Percentiles rank a stretch among this genome's conserved stretches.
phyloP scores from a whole-genome alignment of 2,888 invertebrate genomes.

The Pteria penguin region DNA sequence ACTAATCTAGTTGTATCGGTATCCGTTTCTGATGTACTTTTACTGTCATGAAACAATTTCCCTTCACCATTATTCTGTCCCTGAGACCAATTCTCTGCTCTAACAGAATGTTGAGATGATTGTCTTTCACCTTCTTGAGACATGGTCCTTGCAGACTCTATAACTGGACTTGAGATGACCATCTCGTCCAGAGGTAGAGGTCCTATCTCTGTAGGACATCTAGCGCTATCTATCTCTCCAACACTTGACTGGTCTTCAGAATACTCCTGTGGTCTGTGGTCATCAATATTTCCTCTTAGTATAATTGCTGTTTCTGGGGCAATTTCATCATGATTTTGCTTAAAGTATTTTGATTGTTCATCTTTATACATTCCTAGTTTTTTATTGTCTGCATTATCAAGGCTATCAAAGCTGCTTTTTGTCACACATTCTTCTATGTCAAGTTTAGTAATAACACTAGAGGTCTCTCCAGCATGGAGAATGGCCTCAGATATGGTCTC shows the following conservation, averaged over 20 bases:
- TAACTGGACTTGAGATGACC: neutral
- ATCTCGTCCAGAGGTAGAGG: neutral
- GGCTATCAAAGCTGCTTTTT: too few species aligned
- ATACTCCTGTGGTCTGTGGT: neutral
- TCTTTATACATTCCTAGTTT: neutral
- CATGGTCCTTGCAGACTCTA: neutral
- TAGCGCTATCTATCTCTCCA: neutral
- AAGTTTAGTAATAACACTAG: neutral
- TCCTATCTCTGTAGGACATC: neutral
- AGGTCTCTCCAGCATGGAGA: neutral
- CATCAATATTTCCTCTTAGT: neutral
- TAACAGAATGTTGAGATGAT: too few species aligned
- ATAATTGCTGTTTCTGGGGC: neutral
- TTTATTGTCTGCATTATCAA: conserved; percentile 8
- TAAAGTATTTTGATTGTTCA: neutral
- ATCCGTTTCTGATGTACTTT: neutral
- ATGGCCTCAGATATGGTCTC: neutral
- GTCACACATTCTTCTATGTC: conserved; percentile 8
- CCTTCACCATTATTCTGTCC: neutral
- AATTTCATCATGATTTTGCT: neutral
- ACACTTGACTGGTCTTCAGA: neutral
- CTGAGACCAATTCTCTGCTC: neutral
- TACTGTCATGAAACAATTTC: neutral
- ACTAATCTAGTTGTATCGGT: neutral
- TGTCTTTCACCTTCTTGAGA: neutral